Base-by-base conservation (phyloP, 2,113 vertebrate genomes). In the Sylvilagus bachmani region DNA sequence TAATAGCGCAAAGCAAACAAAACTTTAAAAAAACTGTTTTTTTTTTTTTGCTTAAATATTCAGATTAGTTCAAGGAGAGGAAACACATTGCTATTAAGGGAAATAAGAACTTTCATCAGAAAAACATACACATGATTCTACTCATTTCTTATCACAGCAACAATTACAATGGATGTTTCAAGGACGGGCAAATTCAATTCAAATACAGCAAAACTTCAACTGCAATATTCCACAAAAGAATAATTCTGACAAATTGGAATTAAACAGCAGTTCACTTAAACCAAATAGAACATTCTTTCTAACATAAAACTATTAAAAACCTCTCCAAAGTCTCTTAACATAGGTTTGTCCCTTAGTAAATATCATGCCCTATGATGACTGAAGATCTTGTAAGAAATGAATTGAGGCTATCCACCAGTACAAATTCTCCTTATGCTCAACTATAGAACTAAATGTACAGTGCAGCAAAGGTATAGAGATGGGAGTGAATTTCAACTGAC, bases 271-370 rank as follows among this genome's bases (percentile, higher is more conserved):
- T 0, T 95, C 71, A 81, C 21, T 49, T 49, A 89, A 86, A 71
- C 24, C 69, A 96, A 95, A 84, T 16, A 95, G 36, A 67, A 84
- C 92, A 71, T 71, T 55, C 3, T 91, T 53, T 86, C 64, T 86
- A 16, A 89, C 95, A 64, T 16, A 4, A n/a, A 25, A 36, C 64
- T 61, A 49, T 89, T 25, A 62, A 62, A 62, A 24, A 62, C 64
- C 55, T 49, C 74, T 82, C 77, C 78, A 81, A 90, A 86, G 53
- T 24, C 27, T 91, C 44, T 90, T 82, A 71, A 61, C 33, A 61
- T 36, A 53, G 33, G 85, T 94, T 61, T 21, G 17, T 78, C 92
- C 6, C 16, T 67, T 74, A n/a, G 21, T 86, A 78, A 82, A 64
- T 61, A 79, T 29, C 55, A 33, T 7, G 9, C 33, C 61, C 38